Conservation (phyloP, 2,888 invertebrate species). For the Oligia strigilis region DNA sequence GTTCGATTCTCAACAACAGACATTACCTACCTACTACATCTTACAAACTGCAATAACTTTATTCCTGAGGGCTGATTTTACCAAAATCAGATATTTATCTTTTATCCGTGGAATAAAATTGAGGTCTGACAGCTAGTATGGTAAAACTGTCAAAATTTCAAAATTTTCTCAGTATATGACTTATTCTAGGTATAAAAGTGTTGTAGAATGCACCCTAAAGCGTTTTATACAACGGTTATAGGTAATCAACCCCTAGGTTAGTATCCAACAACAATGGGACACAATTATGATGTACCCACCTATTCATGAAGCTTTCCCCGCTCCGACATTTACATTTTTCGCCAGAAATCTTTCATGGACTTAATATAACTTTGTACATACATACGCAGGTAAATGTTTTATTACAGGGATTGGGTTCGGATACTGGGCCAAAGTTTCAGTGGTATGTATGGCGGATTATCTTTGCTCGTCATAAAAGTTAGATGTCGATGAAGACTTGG, state of each 20-base stretch:
- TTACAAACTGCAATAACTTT: not conserved
- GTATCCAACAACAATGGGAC: conserved; percentile 37
- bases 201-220: not conserved
- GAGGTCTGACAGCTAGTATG: no score
- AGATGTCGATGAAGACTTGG: not conserved
- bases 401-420: conserved; percentile 3
- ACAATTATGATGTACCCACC: conserved; percentile 23
- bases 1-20: not conserved
- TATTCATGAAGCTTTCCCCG: conserved; percentile 3
- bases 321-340: conserved; percentile 12
- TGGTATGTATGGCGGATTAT: conserved; percentile 7
- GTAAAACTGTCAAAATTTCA: no score
- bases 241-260: conserved; percentile 31
- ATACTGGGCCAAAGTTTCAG: conserved; percentile 23
- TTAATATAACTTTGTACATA: conserved; percentile 42
- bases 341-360: conserved; percentile 18
- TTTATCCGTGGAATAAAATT: no score
- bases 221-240: not conserved
- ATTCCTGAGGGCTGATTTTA: not conserved
- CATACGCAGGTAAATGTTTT: conserved; percentile 32
- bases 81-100: no score
- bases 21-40: not conserved
- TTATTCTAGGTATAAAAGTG: no score
- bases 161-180: no score
- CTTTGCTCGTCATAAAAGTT: conserved; percentile 10